A percentile compares a stretch with the other conserved stretches of the same genome.
Evolutionary conservation across 1,140 invertebrate species (phyloP).

Genomic region (Trypoxylus dichotomus): DNA sequence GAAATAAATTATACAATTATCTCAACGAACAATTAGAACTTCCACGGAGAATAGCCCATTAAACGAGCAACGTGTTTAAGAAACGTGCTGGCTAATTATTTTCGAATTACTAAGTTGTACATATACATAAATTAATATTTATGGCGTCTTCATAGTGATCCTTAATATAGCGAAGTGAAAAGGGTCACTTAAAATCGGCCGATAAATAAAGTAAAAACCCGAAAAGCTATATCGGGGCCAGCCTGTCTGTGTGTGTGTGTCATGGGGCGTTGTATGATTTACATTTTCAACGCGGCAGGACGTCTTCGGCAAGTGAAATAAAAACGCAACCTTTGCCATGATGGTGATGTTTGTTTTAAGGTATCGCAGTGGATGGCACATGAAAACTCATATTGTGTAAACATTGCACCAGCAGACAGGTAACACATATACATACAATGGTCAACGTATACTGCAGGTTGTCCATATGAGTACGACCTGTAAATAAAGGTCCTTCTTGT

Average conservation of each 20-base stretch:
- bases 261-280: constrained; percentile 42
- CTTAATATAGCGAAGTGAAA: constrained; percentile 37
- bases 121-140: constrained; percentile 38
- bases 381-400: constrained; percentile 11
- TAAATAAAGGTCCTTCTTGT: no score
- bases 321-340: constrained; percentile 42
- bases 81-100: background rate
- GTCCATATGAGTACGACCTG: no score
- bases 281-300: constrained; percentile 43
- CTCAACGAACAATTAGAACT: no score
- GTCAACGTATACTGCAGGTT: no score
- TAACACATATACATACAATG: background rate
- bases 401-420: constrained; percentile 9
- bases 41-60: no score
- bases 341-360: constrained; percentile 35
- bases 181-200: constrained; percentile 41
- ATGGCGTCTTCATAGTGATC: constrained; percentile 38
- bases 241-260: constrained; percentile 22
- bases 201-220: constrained; percentile 39
- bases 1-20: no score
- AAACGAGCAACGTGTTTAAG: background rate
- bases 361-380: constrained; percentile 16
- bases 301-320: constrained; percentile 40
- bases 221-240: constrained; percentile 37
- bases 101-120: background rate